Base-by-base conservation (phyloP, 2,797 vertebrate genomes). In the Anguilla megastoma region DNA sequence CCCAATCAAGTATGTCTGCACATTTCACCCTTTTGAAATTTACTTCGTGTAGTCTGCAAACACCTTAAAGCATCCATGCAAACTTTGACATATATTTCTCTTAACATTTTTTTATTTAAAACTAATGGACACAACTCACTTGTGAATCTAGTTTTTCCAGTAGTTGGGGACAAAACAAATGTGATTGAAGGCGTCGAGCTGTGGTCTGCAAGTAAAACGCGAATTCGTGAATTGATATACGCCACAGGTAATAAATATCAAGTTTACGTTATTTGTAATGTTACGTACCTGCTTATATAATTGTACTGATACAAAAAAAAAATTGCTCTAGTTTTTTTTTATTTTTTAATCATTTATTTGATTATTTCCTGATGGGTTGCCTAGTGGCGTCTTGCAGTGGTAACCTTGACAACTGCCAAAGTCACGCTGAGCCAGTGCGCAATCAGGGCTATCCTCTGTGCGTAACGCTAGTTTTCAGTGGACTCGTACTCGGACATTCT, bases 391-490 rank as follows among this genome's bases (percentile, higher is more conserved):
- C 91, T 85, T 93, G 83, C 93, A 91, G 91, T 88, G 89, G 95
- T 95, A 94, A 95, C 95, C 95, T 92, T 94, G 95, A 94, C 94
- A 95, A 96, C 94, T 86, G 89, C 89, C 58, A 79, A 91, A 91
- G 84, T 88, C 86, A 90, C 89, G 48, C 86, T 41, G 86, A 82
- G 45, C 12, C 76, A 48, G 41, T 82, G 79, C 79, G 79, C 79
- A 82, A 82, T 48, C 56, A n/a, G 48, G 58, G 30, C 82, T 69
- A 63, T 87, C 58, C 60, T 24, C 58, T 69, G 79, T 71, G 87
- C 80, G 63, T 71, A 87, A 48, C 63, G 27, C 48, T n/a, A 30
- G 33, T 88, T 52, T 27, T 63, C 33, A 7, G n/a, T 41, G 56
- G 10, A 36, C 41, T 50, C 41, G 63, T 21, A 69, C 85, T 50